These are phyloP conservation scores for Elachura formosa DNA, from an alignment of 2,113 vertebrate species.

Conservation along the genomic window DNA sequence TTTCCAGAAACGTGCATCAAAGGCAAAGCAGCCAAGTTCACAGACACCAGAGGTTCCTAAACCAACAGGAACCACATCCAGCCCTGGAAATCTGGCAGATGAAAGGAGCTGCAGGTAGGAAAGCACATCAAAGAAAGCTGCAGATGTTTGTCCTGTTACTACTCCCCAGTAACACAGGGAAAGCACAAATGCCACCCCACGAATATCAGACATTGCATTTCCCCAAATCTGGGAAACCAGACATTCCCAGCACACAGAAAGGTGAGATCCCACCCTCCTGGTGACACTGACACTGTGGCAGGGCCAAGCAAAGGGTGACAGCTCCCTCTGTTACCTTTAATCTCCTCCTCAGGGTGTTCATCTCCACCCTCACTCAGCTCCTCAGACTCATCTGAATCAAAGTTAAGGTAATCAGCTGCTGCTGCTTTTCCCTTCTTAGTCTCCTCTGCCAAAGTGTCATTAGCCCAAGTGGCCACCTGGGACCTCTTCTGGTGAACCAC, in stretches of 20 bases:
- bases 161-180: not conserved
- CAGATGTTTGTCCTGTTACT: not conserved
- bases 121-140: not conserved
- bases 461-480: constrained; percentile 85
- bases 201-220: not conserved
- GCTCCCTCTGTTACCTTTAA: constrained; percentile 34
- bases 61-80: not conserved
- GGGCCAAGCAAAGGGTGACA: not conserved
- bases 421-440: not conserved
- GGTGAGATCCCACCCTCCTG: not conserved
- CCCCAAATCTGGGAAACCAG: accelerated
- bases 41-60: not conserved
- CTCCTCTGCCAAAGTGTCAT: constrained; percentile 72
- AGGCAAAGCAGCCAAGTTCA: not conserved
- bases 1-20: not conserved
- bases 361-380: constrained; percentile 48
- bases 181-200: not conserved
- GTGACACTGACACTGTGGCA: not conserved
- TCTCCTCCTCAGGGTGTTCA: not conserved
- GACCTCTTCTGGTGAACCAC: constrained; percentile 85
- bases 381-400: constrained; percentile 79
- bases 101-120: not conserved
- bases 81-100: not conserved
- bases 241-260: not conserved
- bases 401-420: constrained; percentile 90